Conservation (phyloP, 2,113 vertebrate genomes). For the Proteles cristata region DNA sequence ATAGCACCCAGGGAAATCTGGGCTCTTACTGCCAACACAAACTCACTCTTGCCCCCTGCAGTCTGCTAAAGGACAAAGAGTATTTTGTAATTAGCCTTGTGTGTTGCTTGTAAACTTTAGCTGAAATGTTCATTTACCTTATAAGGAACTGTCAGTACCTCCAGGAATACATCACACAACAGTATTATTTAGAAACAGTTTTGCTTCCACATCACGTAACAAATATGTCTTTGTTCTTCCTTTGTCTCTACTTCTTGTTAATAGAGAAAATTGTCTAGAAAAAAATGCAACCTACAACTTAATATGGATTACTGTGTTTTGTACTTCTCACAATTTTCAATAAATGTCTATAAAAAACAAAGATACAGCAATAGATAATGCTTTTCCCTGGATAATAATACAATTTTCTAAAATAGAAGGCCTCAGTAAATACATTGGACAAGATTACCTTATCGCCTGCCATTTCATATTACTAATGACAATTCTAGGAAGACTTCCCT, state of each 20-base stretch:
- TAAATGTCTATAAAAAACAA: slow-evolving; percentile 45
- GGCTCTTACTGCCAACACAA: slow-evolving; percentile 59
- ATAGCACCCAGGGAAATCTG: slow-evolving; percentile 60
- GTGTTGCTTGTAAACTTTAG: slow-evolving; percentile 73
- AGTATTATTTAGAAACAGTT: slow-evolving; percentile 76
- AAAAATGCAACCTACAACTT: slow-evolving; percentile 45
- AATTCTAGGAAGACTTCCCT: neutral
- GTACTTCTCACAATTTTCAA: slow-evolving; percentile 38
- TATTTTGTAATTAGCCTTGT: slow-evolving; percentile 27
- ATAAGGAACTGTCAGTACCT: slow-evolving; percentile 76
- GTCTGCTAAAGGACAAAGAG: slow-evolving; percentile 71
- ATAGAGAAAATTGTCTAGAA: slow-evolving; percentile 43
- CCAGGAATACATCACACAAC: slow-evolving; percentile 50
- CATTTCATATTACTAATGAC: neutral
- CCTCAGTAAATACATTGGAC: neutral
- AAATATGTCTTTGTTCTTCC: slow-evolving; percentile 43
- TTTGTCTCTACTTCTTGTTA: slow-evolving; percentile 64
- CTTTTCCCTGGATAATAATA: slow-evolving; percentile 9
- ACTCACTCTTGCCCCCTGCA: slow-evolving; percentile 87
- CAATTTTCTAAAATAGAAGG: neutral
- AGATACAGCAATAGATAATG: neutral
- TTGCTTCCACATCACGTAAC: slow-evolving; percentile 45
- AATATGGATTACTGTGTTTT: slow-evolving; percentile 39
- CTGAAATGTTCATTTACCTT: slow-evolving; percentile 74
- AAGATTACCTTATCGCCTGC: neutral